Base-by-base conservation (phyloP, 2,113 vertebrate genomes). In the Apistogramma diplotaenia region DNA sequence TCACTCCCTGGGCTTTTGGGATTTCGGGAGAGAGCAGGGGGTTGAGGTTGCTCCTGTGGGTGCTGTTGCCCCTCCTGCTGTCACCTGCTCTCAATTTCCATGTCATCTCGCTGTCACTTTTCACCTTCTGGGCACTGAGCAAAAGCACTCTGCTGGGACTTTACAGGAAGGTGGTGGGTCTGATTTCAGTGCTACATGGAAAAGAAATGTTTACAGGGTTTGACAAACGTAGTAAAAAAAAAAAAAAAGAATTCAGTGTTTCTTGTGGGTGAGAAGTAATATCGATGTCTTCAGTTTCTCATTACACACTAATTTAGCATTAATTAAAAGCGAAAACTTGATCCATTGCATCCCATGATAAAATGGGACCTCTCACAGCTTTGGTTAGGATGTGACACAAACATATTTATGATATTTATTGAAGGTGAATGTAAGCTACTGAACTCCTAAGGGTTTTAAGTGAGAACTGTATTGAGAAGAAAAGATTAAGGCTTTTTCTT, bases 321-420 rank as follows among this genome's bases (percentile, higher is more conserved):
- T 74, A 56, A 73, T 60, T 77, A 80, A 70, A 77, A 81, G 81
- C 23, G 16, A 73, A 88, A 93, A 89, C 87, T 82, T 89, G 90
- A 94, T 83, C 77, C 60, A n/a, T 78, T 70, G 78, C 85, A 53
- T 87, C 85, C 86, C 82, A 3, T 85, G 58, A 60, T 88, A 87
- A 58, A 83, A 80, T 82, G 83, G 85, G 85, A 86, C 84, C 56
- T 74, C 59, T 91, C 60, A 27, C 82, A 83, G 91, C 87, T 89
- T 80, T 77, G 85, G 85, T 79, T 83, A 81, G 82, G 87, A 87
- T 85, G 57, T 90, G 89, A 89, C 83, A 86, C 77, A 84, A 87
- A 88, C 88, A 85, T 96, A 95, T 96, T 95, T 96, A 95, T 96
- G 91, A 91, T 96, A 96, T 96, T 96, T 96, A 96, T 96, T 95